Percentiles rank a stretch among this genome's conserved stretches.
These are phyloP conservation scores for Cephalopterus ornatus DNA, from an alignment of 2,113 vertebrate species.

Conservation along the genomic window DNA sequence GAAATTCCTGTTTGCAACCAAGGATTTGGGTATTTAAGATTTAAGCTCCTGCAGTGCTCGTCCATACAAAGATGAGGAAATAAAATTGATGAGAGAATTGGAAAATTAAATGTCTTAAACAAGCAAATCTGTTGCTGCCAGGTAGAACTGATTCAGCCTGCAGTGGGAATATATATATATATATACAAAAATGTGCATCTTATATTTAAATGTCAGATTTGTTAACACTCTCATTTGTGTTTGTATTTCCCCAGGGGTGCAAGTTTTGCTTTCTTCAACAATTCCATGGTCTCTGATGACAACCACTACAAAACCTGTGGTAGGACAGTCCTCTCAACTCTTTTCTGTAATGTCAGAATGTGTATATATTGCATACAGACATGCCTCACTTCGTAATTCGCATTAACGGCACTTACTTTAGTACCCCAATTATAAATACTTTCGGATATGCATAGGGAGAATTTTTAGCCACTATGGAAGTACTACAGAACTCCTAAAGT, in stretches of 20 bases:
- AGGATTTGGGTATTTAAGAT: neutral
- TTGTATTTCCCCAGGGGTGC: slow-evolving; percentile 49
- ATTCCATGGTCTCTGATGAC: neutral
- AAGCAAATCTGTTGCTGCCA: neutral
- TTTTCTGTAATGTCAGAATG: neutral
- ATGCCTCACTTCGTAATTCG: fast-evolving
- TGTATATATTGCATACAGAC: fast-evolving
- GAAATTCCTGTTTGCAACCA: neutral
- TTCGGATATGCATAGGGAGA: neutral
- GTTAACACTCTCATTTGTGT: fast-evolving
- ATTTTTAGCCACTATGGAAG: neutral
- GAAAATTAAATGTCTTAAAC: neutral
- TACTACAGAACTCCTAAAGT: neutral
- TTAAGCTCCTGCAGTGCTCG: neutral
- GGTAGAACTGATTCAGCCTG: neutral
- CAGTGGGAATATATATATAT: neutral
- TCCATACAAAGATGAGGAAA: neutral
- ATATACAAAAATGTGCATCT: neutral
- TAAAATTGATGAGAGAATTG: neutral
- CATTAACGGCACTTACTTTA: neutral
- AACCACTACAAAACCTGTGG: slow-evolving; percentile 19
- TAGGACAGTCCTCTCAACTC: neutral
- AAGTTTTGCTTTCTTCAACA: slow-evolving; percentile 26
- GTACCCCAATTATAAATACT: neutral
- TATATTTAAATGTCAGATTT: neutral